Evolutionary conservation across 2,888 invertebrate species (phyloP), one percentile per base, ranked within the genome.

Genomic region (Drosophila demipolita): DNA sequence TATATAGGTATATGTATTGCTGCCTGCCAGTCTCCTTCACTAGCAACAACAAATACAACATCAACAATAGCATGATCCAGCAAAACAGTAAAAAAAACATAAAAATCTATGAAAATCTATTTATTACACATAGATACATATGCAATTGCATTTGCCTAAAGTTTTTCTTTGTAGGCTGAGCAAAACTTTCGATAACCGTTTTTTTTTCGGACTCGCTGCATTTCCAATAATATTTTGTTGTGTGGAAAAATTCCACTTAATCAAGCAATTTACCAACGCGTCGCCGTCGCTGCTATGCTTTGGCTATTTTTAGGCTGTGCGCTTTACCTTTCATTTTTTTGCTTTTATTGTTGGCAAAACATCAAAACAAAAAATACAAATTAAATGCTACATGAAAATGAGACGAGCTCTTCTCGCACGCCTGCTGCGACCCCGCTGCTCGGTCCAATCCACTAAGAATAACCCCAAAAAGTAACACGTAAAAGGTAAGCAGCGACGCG

Each of bases 221-320:
- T 66, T 80, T 68, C 55, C 65, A 67, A 55, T 63, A 64, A 45
- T 58, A 64, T 64, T 65, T 57, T 29, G 49, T 53, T 42, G 35
- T 68, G 69, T 78, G 63, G 70, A 77, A 87, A 84, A 85, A 84
- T 85, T 85, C 85, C 87, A 84, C 83, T 87, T 85, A 87, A 84
- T 84, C 84, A 84, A 81, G 81, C 81, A 87, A 87, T 85, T 87
- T 87, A 87, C 81, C 83, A 80, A 83, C 72, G 85, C 83, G 80
- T 80, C 61, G 29, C 45, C 35, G 65, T 59, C 62, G 50, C 20
- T 63, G 70, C 75, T 71, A 68, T 76, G 78, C 68, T 80, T 78
- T 64, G 64, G 85, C 85, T 84, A 84, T 84, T 85, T 82, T 76
- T 84, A 87, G 85, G 78, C 76, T 74, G 67, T 80, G 64, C 72